Conservation (phyloP, 2,113 vertebrate species). For the Sardina pilchardus region DNA sequence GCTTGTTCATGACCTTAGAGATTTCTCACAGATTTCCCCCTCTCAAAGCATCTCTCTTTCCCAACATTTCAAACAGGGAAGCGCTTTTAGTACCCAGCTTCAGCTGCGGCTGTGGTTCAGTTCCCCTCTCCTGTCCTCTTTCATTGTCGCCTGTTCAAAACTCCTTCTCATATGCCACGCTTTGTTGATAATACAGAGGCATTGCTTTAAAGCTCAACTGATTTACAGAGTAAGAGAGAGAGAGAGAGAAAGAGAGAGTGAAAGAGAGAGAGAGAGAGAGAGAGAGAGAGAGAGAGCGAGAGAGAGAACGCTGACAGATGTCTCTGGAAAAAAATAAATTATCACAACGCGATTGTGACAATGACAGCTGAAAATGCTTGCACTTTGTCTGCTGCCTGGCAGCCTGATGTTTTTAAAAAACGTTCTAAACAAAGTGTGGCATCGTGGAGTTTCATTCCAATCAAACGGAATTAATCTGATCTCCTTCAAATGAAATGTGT, state of each 20-base stretch:
- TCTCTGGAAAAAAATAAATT: background rate
- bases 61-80: background rate
- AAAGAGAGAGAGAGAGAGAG: background rate
- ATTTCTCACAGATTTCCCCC: too few species aligned
- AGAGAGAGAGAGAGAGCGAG: background rate
- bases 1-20: too few species aligned
- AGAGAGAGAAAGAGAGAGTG: too few species aligned
- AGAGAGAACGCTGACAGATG: background rate
- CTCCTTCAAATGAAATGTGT: background rate
- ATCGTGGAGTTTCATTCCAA: background rate
- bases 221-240: background rate
- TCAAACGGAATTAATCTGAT: background rate
- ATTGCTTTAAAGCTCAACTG: background rate
- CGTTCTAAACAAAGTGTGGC: background rate
- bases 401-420: background rate
- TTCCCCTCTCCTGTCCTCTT: background rate
- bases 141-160: background rate
- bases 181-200: background rate
- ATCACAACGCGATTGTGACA: background rate
- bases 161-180: background rate
- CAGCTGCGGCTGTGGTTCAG: background rate
- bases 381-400: background rate
- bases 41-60: too few species aligned
- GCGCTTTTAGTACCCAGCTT: background rate
- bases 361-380: background rate